phyloP scores from a whole-genome alignment of 1,140 invertebrate species.

The Sminthurides bifidus region DNA sequence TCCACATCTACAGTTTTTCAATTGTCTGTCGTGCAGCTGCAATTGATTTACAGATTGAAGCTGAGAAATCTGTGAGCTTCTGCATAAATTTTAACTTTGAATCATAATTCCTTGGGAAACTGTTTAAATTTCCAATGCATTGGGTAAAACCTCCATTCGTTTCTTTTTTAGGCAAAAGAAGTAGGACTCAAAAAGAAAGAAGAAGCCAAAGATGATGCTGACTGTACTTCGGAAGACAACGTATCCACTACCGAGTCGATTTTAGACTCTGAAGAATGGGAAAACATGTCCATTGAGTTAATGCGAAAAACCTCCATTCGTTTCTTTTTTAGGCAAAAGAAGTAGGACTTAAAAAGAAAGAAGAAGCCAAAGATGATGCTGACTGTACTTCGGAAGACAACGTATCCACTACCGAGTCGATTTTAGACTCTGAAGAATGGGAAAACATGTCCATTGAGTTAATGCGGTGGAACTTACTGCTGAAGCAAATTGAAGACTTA shows the following conservation, averaged over 20 bases:
- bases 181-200: conserved; percentile 27
- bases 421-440: conserved; percentile 46
- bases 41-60: conserved; percentile 36
- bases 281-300: conserved; percentile 67
- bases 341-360: neutral
- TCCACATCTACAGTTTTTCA: conserved; percentile 58
- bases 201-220: neutral
- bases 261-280: conserved; percentile 49
- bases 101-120: neutral
- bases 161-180: neutral
- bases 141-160: neutral
- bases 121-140: neutral
- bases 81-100: neutral
- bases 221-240: neutral
- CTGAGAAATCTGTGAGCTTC: conserved; percentile 35
- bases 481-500: conserved; percentile 79
- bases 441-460: conserved; percentile 72
- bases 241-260: neutral
- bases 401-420: too few species aligned
- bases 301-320: neutral
- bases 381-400: too few species aligned
- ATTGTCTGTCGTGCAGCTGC: conserved; percentile 63
- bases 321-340: neutral
- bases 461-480: conserved; percentile 69
- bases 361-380: neutral